Evolutionary conservation across 2,888 invertebrate species (phyloP).

Genomic region (Tineola bisselliella): DNA sequence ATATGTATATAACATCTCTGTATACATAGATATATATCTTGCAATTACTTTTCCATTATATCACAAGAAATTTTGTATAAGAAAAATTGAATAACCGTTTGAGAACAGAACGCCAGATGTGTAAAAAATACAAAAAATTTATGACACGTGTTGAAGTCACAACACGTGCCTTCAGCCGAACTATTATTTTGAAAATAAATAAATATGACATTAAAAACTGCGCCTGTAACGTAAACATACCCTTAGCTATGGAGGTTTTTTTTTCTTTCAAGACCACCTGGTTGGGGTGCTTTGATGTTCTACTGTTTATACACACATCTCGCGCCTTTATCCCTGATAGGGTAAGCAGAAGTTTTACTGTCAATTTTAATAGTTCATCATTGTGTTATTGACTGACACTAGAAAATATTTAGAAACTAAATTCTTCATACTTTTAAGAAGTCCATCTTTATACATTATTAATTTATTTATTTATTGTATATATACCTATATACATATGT

Average conservation of each 20-base stretch:
- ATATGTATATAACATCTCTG: too few species aligned
- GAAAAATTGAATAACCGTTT: too few species aligned
- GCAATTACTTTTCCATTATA: too few species aligned
- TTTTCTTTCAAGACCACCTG: background rate
- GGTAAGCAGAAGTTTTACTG: background rate
- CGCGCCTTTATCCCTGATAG: background rate
- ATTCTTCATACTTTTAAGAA: too few species aligned
- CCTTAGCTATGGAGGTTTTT: constrained; percentile 27
- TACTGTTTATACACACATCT: background rate
- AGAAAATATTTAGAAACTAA: too few species aligned
- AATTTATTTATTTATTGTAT: too few species aligned
- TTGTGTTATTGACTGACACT: too few species aligned
- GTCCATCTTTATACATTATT: too few species aligned
- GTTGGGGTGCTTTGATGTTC: constrained; percentile 14
- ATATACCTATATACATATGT: too few species aligned
- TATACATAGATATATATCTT: too few species aligned
- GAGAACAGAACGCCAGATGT: constrained; percentile 40
- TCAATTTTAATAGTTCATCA: too few species aligned
- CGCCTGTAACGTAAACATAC: constrained; percentile 45
- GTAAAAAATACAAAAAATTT: constrained; percentile 42
- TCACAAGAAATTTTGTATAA: too few species aligned
- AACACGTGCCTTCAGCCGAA: constrained; percentile 42
- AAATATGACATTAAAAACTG: constrained; percentile 48
- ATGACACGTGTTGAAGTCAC: constrained; percentile 32
- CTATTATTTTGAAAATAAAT: constrained; percentile 35